phyloP scores from a whole-genome alignment of 2,113 vertebrate species.

The Xenopus borealis region DNA sequence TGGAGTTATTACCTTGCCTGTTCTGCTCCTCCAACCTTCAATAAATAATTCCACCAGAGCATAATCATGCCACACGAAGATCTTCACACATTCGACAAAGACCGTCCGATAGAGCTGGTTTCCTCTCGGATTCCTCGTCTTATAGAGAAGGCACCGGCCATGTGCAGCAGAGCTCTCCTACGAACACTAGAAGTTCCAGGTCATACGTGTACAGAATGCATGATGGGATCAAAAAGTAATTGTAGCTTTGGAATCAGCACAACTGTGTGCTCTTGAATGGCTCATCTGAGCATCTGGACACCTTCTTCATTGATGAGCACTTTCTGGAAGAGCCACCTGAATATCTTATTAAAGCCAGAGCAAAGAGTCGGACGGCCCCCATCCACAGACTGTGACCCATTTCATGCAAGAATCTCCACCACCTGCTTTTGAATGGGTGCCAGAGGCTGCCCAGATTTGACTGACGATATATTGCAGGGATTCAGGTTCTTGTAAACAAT shows the following conservation, averaged over 20 bases:
- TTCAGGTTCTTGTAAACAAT: constrained; percentile 78
- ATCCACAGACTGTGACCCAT: constrained; percentile 88
- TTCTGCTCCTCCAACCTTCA: constrained; percentile 93
- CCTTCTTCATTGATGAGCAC: constrained; percentile 94
- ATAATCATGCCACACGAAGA: constrained; percentile 82
- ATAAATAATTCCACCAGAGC: constrained; percentile 96
- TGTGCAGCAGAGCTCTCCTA: constrained; percentile 90
- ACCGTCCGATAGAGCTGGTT: constrained; percentile 94
- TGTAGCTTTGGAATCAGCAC: constrained; percentile 92
- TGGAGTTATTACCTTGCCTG: constrained; percentile 80
- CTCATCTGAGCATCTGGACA: constrained; percentile 79
- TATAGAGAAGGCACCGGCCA: constrained; percentile 97
- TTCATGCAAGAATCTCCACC: constrained; percentile 82
- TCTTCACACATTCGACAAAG: constrained; percentile 94
- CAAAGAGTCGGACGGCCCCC: constrained; percentile 85
- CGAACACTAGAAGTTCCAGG: constrained; percentile 84
- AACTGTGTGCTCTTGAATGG: constrained; percentile 88
- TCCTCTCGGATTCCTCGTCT: constrained; percentile 88
- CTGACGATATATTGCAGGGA: constrained; percentile 78
- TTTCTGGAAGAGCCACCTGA: constrained; percentile 86
- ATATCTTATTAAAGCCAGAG: constrained; percentile 83
- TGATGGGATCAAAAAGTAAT: constrained; percentile 95
- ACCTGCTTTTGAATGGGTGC: constrained; percentile 80
- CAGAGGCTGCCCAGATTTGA: constrained; percentile 71
- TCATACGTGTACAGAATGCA: constrained; percentile 90